These are phyloP conservation scores for Caenorhabditis sulstoni DNA, from an alignment of 2,888 invertebrate species.

Conservation along the genomic window DNA sequence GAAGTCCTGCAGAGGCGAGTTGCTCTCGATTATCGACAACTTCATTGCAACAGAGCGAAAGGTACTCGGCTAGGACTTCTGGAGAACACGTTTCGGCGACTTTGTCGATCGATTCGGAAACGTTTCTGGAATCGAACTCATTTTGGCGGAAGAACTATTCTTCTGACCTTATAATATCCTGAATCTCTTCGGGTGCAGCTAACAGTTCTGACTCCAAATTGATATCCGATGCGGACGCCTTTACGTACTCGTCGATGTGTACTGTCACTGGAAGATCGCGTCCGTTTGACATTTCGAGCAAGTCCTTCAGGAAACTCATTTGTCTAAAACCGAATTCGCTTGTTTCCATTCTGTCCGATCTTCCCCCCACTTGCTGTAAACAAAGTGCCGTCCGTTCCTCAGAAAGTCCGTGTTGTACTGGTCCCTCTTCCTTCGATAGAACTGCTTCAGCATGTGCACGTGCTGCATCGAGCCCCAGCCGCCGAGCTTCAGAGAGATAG, in stretches of 20 bases:
- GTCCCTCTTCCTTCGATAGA: slow-evolving; percentile 45
- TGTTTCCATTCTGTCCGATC: no score
- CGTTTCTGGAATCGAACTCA: slow-evolving; percentile 12
- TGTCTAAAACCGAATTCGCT: slow-evolving; percentile 35
- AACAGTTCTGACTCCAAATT: slow-evolving; percentile 18
- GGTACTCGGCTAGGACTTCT: slow-evolving; percentile 22
- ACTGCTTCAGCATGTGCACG: slow-evolving; percentile 49
- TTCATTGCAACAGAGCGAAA: slow-evolving; percentile 28
- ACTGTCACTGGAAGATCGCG: neutral
- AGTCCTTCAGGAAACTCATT: slow-evolving; percentile 28
- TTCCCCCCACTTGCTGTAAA: slow-evolving; percentile 45
- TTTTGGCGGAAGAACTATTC: neutral
- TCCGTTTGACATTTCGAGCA: slow-evolving; percentile 25
- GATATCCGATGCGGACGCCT: slow-evolving; percentile 14
- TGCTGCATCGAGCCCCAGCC: slow-evolving; percentile 58
- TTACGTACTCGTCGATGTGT: slow-evolving; percentile 18
- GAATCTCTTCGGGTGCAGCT: slow-evolving; percentile 15
- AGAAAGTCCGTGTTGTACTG: slow-evolving; percentile 44
- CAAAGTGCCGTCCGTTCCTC: slow-evolving; percentile 23
- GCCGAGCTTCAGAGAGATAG: slow-evolving; percentile 51
- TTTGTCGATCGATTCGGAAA: slow-evolving; percentile 22
- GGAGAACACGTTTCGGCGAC: neutral
- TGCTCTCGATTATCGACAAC: slow-evolving; percentile 32
- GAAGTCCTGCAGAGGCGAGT: slow-evolving; percentile 15
- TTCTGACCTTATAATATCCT: slow-evolving; percentile 20